Evolutionary conservation across 2,113 vertebrate genomes (phyloP).

Genomic region (Oncorhynchus keta): DNA sequence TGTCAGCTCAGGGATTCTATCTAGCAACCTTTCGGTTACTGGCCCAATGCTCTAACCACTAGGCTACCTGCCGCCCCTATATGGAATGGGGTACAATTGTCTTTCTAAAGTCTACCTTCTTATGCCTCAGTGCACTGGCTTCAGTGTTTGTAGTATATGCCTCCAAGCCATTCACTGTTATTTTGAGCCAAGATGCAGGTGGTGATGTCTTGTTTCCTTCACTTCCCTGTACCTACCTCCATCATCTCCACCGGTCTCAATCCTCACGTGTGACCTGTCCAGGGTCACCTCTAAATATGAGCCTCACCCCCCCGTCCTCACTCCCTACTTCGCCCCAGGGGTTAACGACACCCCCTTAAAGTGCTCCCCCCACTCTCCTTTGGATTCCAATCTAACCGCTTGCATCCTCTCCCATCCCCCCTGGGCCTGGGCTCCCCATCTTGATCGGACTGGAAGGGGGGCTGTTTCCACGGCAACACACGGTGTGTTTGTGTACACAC

Average conservation of each 20-base stretch:
- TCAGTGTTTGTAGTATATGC: not conserved
- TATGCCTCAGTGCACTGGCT: conserved; percentile 1
- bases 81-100: not conserved
- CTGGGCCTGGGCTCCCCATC: not conserved
- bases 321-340: conserved; percentile 27
- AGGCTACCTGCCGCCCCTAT: not conserved
- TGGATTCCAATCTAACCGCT: conserved; percentile 10
- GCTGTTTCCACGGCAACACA: conserved; percentile 45
- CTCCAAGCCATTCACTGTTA: conserved; percentile 18
- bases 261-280: conserved; percentile 30
- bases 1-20: too few species aligned
- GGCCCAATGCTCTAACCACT: too few species aligned
- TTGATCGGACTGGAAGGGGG: not conserved
- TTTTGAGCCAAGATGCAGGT: conserved; percentile 19
- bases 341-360: conserved; percentile 49
- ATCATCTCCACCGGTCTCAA: conserved; percentile 26
- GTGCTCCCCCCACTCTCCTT: not conserved
- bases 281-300: conserved; percentile 20
- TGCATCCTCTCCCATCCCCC: not conserved
- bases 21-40: too few species aligned
- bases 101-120: conserved; percentile 11
- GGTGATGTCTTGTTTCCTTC: conserved; percentile 38
- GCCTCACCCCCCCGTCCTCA: not conserved
- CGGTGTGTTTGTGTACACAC: conserved; percentile 44
- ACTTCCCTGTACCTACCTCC: not conserved